Conservation (phyloP, 2,888 invertebrate genomes). For the Luperina testacea region DNA sequence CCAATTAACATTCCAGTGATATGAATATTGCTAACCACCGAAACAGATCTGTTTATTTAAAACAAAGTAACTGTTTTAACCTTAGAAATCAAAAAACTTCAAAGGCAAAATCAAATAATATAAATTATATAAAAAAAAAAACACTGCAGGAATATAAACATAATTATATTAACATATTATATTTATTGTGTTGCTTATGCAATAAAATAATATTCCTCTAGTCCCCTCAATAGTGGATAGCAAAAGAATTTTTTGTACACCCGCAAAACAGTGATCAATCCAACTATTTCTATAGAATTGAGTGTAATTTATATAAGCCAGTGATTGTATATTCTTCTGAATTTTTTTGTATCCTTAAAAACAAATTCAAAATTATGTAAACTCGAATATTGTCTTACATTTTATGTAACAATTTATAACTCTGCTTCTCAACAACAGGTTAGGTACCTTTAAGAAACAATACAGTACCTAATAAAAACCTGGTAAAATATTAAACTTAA, state of each 20-base stretch:
- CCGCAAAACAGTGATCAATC: slow-evolving; percentile 7
- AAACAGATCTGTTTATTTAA: slow-evolving; percentile 26
- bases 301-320: background rate
- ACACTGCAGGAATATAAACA: background rate
- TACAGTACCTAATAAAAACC: slow-evolving; percentile 8
- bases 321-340: background rate
- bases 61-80: background rate
- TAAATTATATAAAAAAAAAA: background rate
- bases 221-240: background rate
- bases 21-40: slow-evolving; percentile 26
- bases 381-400: slow-evolving; percentile 13
- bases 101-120: background rate
- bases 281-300: background rate
- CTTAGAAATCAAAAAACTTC: background rate
- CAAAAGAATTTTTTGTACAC: background rate
- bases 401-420: background rate
- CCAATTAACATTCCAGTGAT: slow-evolving; percentile 56
- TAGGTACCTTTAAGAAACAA: background rate
- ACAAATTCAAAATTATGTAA: background rate
- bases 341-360: background rate
- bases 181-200: slow-evolving; percentile 32
- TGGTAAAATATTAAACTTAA: slow-evolving; percentile 10
- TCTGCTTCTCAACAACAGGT: background rate
- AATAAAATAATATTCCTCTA: slow-evolving; percentile 1
- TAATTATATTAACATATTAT: background rate